A percentile compares a stretch with the other conserved stretches of the same genome.
These are phyloP conservation scores for Alexandromys fortis DNA, from an alignment of 2,113 vertebrate genomes.

Conservation along the genomic window DNA sequence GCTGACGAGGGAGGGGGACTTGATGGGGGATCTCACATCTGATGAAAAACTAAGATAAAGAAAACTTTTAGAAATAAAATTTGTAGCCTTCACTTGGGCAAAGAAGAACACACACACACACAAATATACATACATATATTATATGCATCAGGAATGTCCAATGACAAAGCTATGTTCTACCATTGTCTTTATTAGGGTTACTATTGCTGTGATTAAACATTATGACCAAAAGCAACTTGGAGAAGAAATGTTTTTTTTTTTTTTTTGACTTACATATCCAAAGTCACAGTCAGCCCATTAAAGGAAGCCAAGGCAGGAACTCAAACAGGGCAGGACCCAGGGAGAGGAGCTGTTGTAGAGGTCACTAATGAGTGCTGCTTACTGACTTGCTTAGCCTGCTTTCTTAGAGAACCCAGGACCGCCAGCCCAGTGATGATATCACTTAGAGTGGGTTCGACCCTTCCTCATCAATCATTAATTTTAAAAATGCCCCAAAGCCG, in stretches of 20 bases:
- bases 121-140: too few relatives aligned
- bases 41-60: too few relatives aligned
- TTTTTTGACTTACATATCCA: too few relatives aligned
- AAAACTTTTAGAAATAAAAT: background rate
- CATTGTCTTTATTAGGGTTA: background rate
- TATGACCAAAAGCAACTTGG: too few relatives aligned
- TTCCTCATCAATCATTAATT: background rate
- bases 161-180: background rate
- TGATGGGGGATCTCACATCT: too few relatives aligned
- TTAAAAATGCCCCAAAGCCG: background rate
- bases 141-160: background rate
- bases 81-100: background rate
- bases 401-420: background rate
- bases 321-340: too few relatives aligned
- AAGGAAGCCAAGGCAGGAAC: too few relatives aligned
- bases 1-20: too few relatives aligned
- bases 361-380: background rate
- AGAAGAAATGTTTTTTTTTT: too few relatives aligned
- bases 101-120: background rate
- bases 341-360: too few relatives aligned
- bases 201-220: too few relatives aligned
- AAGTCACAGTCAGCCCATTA: too few relatives aligned
- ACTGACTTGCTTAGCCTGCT: background rate
- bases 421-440: background rate
- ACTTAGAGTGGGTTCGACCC: background rate